Conservation (phyloP, 2,888 invertebrate species). For the Oligia fasciuncula region DNA sequence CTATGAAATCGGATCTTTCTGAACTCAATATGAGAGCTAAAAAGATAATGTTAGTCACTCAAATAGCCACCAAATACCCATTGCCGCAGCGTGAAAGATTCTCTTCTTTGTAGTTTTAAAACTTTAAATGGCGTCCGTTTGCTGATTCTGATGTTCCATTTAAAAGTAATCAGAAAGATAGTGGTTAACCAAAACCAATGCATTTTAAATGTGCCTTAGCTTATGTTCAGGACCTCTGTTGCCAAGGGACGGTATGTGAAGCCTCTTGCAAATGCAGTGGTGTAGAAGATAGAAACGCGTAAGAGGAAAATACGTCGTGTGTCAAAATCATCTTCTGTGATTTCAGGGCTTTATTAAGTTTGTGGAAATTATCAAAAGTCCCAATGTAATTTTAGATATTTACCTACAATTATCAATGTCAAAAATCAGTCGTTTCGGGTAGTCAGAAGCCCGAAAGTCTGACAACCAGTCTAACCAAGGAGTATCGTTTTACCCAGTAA, state of each 20-base stretch:
- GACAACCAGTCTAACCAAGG: no score
- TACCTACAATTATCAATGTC: background rate
- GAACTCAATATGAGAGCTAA: conserved; percentile 17
- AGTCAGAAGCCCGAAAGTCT: no score
- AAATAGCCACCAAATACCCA: conserved; percentile 5
- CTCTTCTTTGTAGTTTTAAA: conserved; percentile 1
- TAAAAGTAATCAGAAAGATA: background rate
- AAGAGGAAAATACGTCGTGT: background rate
- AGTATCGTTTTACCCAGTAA: no score
- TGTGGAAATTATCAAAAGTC: background rate
- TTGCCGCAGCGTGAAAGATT: conserved; percentile 8
- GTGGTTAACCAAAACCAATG: background rate
- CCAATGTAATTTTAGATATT: background rate
- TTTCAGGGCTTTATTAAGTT: background rate
- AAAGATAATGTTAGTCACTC: conserved; percentile 2
- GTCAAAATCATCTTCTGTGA: background rate
- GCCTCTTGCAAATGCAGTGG: background rate
- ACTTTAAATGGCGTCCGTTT: conserved; percentile 3
- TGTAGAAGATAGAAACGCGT: conserved; percentile 13
- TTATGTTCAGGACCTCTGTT: background rate
- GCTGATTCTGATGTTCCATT: background rate
- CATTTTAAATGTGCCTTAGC: background rate
- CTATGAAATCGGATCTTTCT: background rate
- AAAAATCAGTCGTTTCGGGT: no score
- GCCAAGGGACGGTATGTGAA: background rate